Conservation (phyloP, 2,797 vertebrate genomes). For the Fistularia tabacaria region DNA sequence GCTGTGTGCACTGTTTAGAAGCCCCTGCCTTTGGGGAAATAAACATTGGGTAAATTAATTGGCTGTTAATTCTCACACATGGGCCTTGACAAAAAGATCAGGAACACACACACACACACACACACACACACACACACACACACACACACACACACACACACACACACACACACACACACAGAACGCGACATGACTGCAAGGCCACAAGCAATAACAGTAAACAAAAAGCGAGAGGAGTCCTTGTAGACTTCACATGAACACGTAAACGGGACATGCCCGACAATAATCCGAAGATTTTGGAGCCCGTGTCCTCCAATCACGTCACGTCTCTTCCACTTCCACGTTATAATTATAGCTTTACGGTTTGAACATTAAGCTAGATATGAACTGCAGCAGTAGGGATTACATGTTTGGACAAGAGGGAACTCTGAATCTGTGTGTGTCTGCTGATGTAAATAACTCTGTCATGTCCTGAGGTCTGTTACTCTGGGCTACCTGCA, state of each 20-base stretch:
- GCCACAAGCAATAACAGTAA: constrained; percentile 16
- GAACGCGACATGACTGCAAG: not conserved
- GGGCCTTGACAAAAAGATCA: not conserved
- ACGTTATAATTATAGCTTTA: too few relatives aligned
- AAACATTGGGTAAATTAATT: constrained; percentile 38
- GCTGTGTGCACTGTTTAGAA: constrained; percentile 10
- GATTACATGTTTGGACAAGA: constrained; percentile 22
- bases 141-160: not conserved
- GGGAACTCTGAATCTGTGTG: constrained; percentile 6
- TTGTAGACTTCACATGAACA: too few relatives aligned
- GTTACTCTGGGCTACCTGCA: constrained; percentile 39
- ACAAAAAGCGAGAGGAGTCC: constrained; percentile 21
- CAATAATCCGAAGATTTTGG: too few relatives aligned
- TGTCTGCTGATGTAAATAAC: constrained; percentile 47
- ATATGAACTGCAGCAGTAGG: constrained; percentile 11
- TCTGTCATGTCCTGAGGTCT: constrained; percentile 40
- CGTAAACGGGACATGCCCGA: too few relatives aligned
- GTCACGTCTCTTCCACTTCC: too few relatives aligned
- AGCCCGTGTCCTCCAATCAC: too few relatives aligned
- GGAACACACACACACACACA: constrained; percentile 1
- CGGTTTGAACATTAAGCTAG: constrained; percentile 21
- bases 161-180: not conserved
- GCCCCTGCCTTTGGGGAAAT: constrained; percentile 29
- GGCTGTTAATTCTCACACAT: constrained; percentile 20
- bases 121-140: too few relatives aligned